A percentile compares a stretch with the other conserved stretches of the same genome.
phyloP scores from a whole-genome alignment of 2,888 invertebrate genomes.

The Mycalesis mineus region DNA sequence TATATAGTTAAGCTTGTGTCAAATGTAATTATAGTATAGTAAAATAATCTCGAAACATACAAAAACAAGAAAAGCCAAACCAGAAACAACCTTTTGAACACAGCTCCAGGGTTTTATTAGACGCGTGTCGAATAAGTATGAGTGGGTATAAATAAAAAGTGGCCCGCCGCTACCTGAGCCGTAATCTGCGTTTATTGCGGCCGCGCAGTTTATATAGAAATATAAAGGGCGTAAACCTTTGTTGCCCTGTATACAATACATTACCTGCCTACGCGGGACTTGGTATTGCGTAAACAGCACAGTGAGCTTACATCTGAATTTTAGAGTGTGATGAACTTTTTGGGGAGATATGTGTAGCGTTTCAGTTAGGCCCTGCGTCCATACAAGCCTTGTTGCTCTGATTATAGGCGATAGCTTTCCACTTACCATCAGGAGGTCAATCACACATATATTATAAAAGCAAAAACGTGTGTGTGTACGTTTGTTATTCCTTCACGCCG shows the following conservation, averaged over 20 bases:
- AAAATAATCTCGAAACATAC: too few relatives aligned
- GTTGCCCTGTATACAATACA: not conserved
- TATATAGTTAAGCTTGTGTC: too few relatives aligned
- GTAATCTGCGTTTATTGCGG: constrained; percentile 25
- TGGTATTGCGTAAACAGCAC: not conserved
- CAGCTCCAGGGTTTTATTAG: constrained; percentile 33
- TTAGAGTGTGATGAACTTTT: too few relatives aligned
- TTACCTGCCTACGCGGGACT: not conserved
- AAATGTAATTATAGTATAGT: too few relatives aligned
- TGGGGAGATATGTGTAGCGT: too few relatives aligned
- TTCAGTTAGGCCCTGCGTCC: too few relatives aligned
- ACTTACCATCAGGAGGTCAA: too few relatives aligned
- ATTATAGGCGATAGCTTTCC: too few relatives aligned
- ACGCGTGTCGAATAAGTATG: constrained; percentile 36
- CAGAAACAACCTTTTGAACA: constrained; percentile 9
- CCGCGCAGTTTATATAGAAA: constrained; percentile 16
- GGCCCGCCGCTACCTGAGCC: not conserved
- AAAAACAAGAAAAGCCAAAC: constrained; percentile 6
- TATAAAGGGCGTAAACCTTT: not conserved
- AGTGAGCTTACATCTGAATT: not conserved
- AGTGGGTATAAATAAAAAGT: constrained; percentile 31
- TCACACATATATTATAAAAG: too few relatives aligned
- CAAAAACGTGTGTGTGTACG: too few relatives aligned
- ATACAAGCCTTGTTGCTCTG: too few relatives aligned
- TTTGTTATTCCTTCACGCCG: too few relatives aligned